These are phyloP conservation scores for Trogon surrucura DNA, from an alignment of 2,113 vertebrate genomes.

Conservation along the genomic window DNA sequence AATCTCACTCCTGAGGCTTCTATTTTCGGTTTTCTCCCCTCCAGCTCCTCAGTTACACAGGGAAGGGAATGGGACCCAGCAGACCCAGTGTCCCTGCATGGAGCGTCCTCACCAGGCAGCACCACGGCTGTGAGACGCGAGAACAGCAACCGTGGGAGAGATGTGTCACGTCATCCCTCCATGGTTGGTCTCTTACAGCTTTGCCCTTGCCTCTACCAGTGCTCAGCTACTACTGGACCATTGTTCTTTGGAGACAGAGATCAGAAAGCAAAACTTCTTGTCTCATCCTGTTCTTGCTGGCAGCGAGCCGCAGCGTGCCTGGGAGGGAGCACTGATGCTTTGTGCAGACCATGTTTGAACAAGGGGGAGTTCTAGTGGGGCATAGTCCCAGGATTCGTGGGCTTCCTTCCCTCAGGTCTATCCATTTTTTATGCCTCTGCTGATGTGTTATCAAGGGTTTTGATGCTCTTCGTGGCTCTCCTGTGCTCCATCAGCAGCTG, in stretches of 20 bases:
- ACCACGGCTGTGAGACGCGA: accelerated
- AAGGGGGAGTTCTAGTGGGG: not conserved
- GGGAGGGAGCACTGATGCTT: not conserved
- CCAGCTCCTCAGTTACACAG: not conserved
- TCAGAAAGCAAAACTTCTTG: not conserved
- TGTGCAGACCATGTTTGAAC: not conserved
- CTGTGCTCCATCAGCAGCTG: not conserved
- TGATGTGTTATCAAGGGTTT: not conserved
- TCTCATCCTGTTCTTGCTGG: not conserved
- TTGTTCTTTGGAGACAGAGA: not conserved
- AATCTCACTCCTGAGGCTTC: slow-evolving; percentile 43
- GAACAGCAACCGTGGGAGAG: not conserved
- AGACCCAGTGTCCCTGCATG: accelerated
- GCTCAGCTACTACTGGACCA: not conserved
- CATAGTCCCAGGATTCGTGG: accelerated
- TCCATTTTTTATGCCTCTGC: not conserved
- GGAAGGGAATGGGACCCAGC: not conserved
- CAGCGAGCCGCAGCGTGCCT: not conserved
- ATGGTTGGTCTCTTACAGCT: accelerated
- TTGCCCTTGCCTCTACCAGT: not conserved
- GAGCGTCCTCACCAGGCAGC: not conserved
- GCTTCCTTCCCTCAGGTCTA: not conserved
- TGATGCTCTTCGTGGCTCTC: accelerated
- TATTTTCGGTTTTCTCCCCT: not conserved
- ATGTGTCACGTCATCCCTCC: accelerated